Conservation (phyloP, 2,113 vertebrate genomes). For the Hyperopisus bebe region DNA sequence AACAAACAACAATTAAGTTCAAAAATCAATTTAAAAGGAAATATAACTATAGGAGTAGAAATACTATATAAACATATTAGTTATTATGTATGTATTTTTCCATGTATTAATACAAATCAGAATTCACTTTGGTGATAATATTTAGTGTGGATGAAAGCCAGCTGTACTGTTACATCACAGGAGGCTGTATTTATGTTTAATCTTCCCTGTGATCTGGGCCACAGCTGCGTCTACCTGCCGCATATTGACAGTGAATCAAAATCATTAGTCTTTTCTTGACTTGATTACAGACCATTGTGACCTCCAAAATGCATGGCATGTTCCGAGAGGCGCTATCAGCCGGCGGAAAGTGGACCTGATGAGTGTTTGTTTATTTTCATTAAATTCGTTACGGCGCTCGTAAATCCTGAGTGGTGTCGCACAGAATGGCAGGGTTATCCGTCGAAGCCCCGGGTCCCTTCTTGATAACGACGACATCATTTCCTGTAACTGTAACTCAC, state of each 20-base stretch:
- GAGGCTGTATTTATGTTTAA: not conserved
- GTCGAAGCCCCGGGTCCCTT: not conserved
- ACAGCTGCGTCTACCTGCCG: constrained; percentile 1
- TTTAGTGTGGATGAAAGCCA: not conserved
- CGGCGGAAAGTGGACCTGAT: not conserved
- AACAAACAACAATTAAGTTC: not conserved
- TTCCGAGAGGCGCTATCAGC: not conserved
- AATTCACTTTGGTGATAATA: not conserved
- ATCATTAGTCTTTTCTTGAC: constrained; percentile 8
- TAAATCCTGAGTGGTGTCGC: not conserved
- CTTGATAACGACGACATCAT: not conserved
- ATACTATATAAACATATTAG: not conserved
- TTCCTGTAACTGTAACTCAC: not conserved
- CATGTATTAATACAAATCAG: not conserved
- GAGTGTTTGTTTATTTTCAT: not conserved
- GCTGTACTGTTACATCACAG: not conserved
- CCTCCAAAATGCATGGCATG: not conserved
- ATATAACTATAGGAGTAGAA: not conserved
- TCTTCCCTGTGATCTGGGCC: not conserved
- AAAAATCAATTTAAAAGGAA: not conserved
- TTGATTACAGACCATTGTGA: not conserved
- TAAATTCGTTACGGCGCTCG: not conserved
- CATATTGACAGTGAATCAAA: constrained; percentile 6
- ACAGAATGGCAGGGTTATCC: not conserved
- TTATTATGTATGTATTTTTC: not conserved